These are phyloP conservation scores for Eptatretus burgeri DNA, from an alignment of 2,113 vertebrate genomes.

Conservation along the genomic window DNA sequence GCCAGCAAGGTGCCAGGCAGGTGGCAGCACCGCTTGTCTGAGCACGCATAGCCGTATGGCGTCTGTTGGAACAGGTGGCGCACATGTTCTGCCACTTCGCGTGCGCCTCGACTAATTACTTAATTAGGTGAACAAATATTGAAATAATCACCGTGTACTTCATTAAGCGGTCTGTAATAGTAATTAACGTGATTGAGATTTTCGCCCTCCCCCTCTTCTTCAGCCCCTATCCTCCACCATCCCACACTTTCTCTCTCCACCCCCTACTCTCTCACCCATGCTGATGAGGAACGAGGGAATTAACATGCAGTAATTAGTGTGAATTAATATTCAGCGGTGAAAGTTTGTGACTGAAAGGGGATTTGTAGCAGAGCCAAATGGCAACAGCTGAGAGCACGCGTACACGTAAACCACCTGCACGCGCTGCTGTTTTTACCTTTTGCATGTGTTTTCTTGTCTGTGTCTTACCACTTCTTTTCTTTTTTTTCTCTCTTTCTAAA, in stretches of 20 bases:
- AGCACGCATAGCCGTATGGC: neutral
- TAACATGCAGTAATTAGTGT: conserved; percentile 4
- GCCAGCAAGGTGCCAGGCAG: too few relatives aligned
- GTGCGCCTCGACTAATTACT: conserved; percentile 4
- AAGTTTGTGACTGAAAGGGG: conserved; percentile 5
- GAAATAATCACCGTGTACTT: conserved; percentile 5
- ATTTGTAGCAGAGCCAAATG: conserved; percentile 4
- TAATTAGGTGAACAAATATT: conserved; percentile 6
- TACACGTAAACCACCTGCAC: too few relatives aligned
- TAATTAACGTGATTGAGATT: conserved; percentile 6
- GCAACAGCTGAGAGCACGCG: neutral
- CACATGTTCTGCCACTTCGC: neutral
- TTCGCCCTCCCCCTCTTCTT: neutral
- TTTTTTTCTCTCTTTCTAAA: too few relatives aligned
- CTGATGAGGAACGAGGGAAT: conserved; percentile 4
- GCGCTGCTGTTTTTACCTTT: too few relatives aligned
- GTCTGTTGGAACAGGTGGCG: conserved; percentile 6
- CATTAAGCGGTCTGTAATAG: conserved; percentile 5
- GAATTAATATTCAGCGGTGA: conserved; percentile 5
- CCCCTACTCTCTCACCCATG: neutral
- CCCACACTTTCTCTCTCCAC: neutral
- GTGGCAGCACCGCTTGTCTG: too few relatives aligned
- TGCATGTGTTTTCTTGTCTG: too few relatives aligned
- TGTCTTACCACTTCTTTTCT: too few relatives aligned
- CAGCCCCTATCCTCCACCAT: neutral